Conservation (phyloP, 1,140 invertebrate species). For the Eciton burchellii region DNA sequence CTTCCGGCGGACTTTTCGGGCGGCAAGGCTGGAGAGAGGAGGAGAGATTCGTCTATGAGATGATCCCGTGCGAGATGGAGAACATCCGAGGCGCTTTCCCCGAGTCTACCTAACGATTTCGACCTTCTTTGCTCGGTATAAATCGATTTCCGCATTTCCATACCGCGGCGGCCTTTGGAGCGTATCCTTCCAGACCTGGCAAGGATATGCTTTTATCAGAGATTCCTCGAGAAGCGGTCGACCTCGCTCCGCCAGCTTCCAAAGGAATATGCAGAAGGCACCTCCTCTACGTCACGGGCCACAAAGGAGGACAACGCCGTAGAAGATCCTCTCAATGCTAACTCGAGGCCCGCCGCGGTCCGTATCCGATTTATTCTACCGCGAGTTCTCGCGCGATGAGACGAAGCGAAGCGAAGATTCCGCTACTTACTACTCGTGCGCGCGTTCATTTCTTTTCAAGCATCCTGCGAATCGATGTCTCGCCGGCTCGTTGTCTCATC, state of each 20-base stretch:
- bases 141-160: slow-evolving; percentile 70
- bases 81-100: slow-evolving; percentile 43
- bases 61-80: slow-evolving; percentile 44
- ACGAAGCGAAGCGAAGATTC: slow-evolving; percentile 39
- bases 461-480: background rate
- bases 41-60: slow-evolving; percentile 22
- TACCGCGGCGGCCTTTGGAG: slow-evolving; percentile 62
- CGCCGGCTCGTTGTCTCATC: background rate
- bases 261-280: slow-evolving; percentile 62
- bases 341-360: slow-evolving; percentile 39
- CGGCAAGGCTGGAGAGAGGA: no score
- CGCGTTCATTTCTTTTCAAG: background rate
- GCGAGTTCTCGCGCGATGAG: slow-evolving; percentile 8
- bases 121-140: slow-evolving; percentile 49
- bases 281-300: slow-evolving; percentile 31
- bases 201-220: slow-evolving; percentile 72
- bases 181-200: slow-evolving; percentile 68
- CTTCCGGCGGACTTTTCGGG: slow-evolving; percentile 32
- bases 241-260: slow-evolving; percentile 31
- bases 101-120: slow-evolving; percentile 56
- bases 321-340: slow-evolving; percentile 33
- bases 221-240: slow-evolving; percentile 64
- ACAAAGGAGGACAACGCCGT: slow-evolving; percentile 52
- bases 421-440: slow-evolving; percentile 6
- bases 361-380: slow-evolving; percentile 23